Conservation (phyloP, 2,888 invertebrate species). For the Pollenia angustigena region DNA sequence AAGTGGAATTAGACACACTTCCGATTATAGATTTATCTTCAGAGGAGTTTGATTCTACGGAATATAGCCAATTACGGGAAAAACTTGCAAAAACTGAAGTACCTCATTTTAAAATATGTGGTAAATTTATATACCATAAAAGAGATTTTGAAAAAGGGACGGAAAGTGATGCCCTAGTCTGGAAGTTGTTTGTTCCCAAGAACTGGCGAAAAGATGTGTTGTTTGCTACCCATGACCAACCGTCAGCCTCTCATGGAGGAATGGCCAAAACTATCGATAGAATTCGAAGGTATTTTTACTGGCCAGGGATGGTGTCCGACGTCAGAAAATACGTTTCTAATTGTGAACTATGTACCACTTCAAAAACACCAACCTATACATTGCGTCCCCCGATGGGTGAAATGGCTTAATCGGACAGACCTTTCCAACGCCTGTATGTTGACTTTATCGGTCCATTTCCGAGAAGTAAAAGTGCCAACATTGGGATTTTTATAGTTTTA, state of each 20-base stretch:
- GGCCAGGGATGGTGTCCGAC: neutral
- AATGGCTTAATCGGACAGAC: neutral
- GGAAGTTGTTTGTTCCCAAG: neutral
- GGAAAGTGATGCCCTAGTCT: neutral
- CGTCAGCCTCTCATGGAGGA: neutral
- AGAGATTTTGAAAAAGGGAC: neutral
- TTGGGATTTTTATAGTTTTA: neutral
- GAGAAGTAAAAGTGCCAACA: neutral
- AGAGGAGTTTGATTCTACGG: no score
- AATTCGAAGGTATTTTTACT: neutral
- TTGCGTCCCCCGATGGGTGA: neutral
- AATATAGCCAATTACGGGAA: no score
- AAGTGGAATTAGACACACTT: neutral
- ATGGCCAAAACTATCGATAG: neutral
- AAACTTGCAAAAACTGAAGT: no score
- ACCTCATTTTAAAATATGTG: neutral
- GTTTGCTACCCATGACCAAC: no score
- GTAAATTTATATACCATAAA: conserved; percentile 1
- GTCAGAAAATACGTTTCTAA: neutral
- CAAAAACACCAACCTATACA: neutral
- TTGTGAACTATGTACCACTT: neutral
- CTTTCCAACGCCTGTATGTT: neutral
- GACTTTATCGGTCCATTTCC: neutral
- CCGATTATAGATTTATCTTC: neutral
- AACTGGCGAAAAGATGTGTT: neutral